These are phyloP conservation scores for Polydrusus tereticollis DNA, from an alignment of 2,888 invertebrate genomes.

Conservation along the genomic window DNA sequence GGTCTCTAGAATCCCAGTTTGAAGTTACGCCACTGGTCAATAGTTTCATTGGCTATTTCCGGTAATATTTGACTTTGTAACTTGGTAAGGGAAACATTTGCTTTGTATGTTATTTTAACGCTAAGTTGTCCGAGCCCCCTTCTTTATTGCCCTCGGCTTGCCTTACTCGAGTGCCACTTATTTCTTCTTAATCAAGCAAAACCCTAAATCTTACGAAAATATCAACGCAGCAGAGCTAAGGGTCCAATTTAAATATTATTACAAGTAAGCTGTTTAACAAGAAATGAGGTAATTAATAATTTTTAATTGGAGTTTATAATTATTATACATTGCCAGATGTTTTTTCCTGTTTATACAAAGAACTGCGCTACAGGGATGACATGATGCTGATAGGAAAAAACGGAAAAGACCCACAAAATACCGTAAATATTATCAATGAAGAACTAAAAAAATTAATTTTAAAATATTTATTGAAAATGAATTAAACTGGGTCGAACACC, in stretches of 20 bases:
- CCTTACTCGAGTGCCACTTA: slow-evolving; percentile 25
- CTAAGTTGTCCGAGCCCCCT: slow-evolving; percentile 37
- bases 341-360: too few relatives aligned
- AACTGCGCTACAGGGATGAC: too few relatives aligned
- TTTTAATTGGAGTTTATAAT: neutral
- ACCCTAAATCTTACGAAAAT: slow-evolving; percentile 12
- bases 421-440: too few relatives aligned
- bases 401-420: too few relatives aligned
- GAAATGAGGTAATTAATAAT: neutral
- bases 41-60: slow-evolving; percentile 24
- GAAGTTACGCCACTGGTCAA: too few relatives aligned
- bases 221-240: neutral
- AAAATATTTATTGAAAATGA: too few relatives aligned
- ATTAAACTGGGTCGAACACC: too few relatives aligned
- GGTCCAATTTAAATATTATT: slow-evolving; percentile 1
- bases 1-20: too few relatives aligned
- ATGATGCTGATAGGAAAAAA: too few relatives aligned
- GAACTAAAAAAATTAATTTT: too few relatives aligned
- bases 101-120: slow-evolving; percentile 35
- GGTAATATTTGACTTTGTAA: slow-evolving; percentile 31
- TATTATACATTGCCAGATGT: too few relatives aligned
- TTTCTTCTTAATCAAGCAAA: slow-evolving; percentile 13
- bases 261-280: neutral
- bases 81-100: slow-evolving; percentile 40
- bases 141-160: slow-evolving; percentile 39